Conservation (phyloP, 2,888 invertebrate species). For the Cantharis rufa region DNA sequence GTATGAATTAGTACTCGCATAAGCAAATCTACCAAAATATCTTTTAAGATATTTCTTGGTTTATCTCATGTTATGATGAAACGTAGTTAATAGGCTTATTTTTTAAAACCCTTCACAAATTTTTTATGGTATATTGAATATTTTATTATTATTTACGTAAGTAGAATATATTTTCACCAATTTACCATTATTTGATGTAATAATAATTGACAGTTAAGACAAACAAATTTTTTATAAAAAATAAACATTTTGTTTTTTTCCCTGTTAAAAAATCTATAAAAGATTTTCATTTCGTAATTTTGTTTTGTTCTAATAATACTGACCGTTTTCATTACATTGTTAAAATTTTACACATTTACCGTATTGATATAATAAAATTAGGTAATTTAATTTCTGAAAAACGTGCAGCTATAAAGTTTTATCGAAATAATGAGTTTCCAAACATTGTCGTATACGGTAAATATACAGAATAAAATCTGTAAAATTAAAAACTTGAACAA, state of each 20-base stretch:
- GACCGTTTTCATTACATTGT: background rate
- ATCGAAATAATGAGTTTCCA: background rate
- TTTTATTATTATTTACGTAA: no score
- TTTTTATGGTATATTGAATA: background rate
- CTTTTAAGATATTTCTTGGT: background rate
- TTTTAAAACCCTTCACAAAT: background rate
- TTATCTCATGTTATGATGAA: background rate
- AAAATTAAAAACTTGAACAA: conserved; percentile 3
- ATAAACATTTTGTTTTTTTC: background rate
- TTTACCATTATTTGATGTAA: no score
- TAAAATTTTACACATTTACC: background rate
- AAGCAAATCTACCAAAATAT: background rate
- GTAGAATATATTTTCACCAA: no score
- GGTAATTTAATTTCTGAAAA: background rate
- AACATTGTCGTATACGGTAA: background rate
- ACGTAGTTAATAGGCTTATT: background rate
- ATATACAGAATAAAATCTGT: background rate
- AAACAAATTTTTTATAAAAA: no score
- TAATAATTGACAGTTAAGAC: no score
- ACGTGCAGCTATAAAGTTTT: background rate
- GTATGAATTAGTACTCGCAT: background rate
- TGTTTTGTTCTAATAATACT: background rate
- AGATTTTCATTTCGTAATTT: background rate
- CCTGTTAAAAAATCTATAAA: background rate
- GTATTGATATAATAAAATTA: background rate